Percentiles rank a stretch among this genome's conserved stretches.
phyloP scores from a whole-genome alignment of 2,797 vertebrate species.

The Anomalospiza imberbis region DNA sequence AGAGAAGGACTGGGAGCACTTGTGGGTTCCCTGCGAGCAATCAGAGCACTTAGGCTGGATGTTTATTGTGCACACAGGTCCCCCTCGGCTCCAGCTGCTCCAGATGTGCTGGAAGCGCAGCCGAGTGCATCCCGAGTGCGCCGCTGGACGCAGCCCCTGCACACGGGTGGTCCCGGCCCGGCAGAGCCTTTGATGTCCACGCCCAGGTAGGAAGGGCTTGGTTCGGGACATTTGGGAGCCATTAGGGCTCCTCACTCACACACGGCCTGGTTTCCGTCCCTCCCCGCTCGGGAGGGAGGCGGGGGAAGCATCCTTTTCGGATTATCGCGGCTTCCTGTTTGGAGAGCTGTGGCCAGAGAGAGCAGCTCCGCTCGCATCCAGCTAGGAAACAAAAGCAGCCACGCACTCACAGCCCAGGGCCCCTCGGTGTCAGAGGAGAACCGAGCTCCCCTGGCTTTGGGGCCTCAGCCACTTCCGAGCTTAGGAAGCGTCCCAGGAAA shows the following conservation, averaged over 20 bases:
- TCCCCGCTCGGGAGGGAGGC: background rate
- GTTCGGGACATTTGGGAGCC: background rate
- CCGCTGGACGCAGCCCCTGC: background rate
- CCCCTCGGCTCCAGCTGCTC: background rate
- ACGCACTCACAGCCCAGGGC: background rate
- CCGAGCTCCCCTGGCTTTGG: background rate
- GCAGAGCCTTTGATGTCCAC: background rate
- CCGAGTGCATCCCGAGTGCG: too few species aligned
- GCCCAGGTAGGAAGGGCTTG: background rate
- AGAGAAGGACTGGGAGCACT: background rate
- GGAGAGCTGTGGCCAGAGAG: background rate
- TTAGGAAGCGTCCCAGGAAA: background rate
- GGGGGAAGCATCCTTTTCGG: background rate
- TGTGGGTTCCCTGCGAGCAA: background rate
- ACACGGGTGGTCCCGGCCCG: background rate
- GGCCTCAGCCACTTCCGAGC: background rate
- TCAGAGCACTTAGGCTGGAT: rapidly evolving
- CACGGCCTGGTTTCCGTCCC: background rate
- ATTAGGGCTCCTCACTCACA: background rate
- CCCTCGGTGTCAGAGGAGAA: background rate
- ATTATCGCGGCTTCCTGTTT: constrained; percentile 24
- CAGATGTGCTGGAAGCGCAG: background rate
- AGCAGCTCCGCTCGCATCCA: background rate
- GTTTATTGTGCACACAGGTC: background rate
- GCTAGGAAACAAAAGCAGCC: background rate